Percentiles rank a stretch among this genome's conserved stretches.
Conservation (phyloP, 2,113 vertebrate genomes). For the Perognathus longimembris region DNA sequence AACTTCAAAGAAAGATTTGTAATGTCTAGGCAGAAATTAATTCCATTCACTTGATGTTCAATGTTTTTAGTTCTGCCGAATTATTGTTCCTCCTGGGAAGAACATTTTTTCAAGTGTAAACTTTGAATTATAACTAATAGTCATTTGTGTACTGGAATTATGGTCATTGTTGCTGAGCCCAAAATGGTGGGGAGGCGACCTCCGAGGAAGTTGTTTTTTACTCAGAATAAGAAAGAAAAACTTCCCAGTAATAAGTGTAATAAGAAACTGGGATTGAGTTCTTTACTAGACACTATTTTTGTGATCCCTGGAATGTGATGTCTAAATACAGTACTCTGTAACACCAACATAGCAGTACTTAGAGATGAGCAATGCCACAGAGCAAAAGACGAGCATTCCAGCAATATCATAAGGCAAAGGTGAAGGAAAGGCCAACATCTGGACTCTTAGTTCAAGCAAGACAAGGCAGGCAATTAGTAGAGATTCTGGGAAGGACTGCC, state of each 20-base stretch:
- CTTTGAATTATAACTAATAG: not conserved
- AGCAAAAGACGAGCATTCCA: not conserved
- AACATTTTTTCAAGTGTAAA: constrained; percentile 21
- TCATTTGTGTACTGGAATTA: not conserved
- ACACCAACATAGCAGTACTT: not conserved
- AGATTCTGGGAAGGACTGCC: constrained; percentile 1
- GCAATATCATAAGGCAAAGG: not conserved
- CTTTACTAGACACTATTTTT: not conserved
- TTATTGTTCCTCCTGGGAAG: not conserved
- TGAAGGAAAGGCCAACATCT: constrained; percentile 26
- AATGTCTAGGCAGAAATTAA: not conserved
- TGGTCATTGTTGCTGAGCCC: not conserved
- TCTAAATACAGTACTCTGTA: not conserved
- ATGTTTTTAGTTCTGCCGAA: not conserved
- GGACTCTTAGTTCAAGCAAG: not conserved
- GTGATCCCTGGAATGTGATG: not conserved
- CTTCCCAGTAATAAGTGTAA: not conserved
- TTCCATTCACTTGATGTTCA: not conserved
- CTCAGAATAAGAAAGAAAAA: not conserved
- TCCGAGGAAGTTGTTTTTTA: not conserved
- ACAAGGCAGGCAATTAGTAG: constrained; percentile 11
- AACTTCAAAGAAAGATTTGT: not conserved
- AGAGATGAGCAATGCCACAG: not conserved
- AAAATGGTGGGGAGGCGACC: not conserved
- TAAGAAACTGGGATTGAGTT: constrained; percentile 6